Evolutionary conservation across 2,797 vertebrate species (phyloP).

Genomic region (Protonibea diacanthus): DNA sequence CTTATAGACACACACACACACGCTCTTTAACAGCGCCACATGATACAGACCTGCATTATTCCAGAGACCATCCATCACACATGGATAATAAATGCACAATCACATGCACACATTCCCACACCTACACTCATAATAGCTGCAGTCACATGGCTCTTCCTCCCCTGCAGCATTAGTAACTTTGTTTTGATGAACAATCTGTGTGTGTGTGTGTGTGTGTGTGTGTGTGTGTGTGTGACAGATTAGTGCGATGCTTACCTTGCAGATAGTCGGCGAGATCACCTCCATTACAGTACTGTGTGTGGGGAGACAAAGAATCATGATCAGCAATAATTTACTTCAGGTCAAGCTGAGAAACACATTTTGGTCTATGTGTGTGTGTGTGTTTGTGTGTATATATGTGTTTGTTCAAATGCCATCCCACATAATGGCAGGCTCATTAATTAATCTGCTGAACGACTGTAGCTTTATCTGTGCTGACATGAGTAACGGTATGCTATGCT

Average conservation of each 20-base stretch:
- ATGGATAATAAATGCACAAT: conserved; percentile 10
- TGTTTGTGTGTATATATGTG: neutral
- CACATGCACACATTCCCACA: conserved; percentile 23
- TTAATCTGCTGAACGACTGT: conserved; percentile 36
- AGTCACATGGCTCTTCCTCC: conserved; percentile 28
- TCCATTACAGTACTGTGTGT: conserved; percentile 95
- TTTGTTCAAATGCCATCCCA: conserved; percentile 4
- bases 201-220: conserved; percentile 10
- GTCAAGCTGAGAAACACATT: conserved; percentile 28
- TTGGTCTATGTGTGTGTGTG: neutral
- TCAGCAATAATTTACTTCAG: conserved; percentile 31
- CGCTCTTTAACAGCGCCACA: neutral
- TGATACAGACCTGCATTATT: conserved; percentile 30
- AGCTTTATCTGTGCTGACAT: conserved; percentile 29
- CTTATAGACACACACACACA: neutral
- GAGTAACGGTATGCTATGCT: conserved; percentile 1
- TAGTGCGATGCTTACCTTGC: conserved; percentile 90
- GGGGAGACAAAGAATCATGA: conserved; percentile 56
- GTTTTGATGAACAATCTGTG: conserved; percentile 50
- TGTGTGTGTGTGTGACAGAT: conserved; percentile 29
- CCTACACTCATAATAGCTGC: conserved; percentile 4
- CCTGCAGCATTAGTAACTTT: conserved; percentile 38
- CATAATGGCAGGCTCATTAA: conserved; percentile 12
- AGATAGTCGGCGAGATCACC: conserved; percentile 98
- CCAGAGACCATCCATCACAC: conserved; percentile 17